A percentile compares a stretch with the other conserved stretches of the same genome.
Evolutionary conservation across 2,888 invertebrate genomes (phyloP).

Genomic region (Drosophila buzzatii): DNA sequence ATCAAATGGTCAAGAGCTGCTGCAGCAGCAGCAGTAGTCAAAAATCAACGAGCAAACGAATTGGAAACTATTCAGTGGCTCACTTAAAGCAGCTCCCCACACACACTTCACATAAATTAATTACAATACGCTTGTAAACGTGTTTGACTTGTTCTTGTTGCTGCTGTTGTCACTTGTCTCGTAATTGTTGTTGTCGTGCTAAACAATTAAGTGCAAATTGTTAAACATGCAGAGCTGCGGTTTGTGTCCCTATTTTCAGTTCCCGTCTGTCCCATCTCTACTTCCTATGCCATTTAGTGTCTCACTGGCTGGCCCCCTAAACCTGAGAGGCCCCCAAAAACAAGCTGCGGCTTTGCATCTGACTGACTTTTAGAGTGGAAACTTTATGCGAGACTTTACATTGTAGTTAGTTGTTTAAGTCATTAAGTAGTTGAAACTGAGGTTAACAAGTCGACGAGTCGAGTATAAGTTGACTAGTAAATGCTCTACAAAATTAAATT

Average conservation of each 20-base stretch:
- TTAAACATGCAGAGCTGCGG: slow-evolving; percentile 60
- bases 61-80: slow-evolving; percentile 20
- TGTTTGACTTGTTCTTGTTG: slow-evolving; percentile 37
- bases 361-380: slow-evolving; percentile 29
- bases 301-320: slow-evolving; percentile 4
- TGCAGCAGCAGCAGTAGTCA: neutral
- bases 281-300: neutral
- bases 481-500: neutral
- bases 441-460: neutral
- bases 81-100: slow-evolving; percentile 31
- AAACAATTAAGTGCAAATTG: slow-evolving; percentile 67
- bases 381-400: slow-evolving; percentile 19
- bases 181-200: slow-evolving; percentile 46
- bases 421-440: slow-evolving; percentile 24
- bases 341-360: slow-evolving; percentile 50
- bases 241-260: slow-evolving; percentile 22
- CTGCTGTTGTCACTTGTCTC: slow-evolving; percentile 28
- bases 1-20: slow-evolving; percentile 20
- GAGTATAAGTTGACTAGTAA: neutral
- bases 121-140: slow-evolving; percentile 65
- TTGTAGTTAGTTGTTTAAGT: slow-evolving; percentile 20
- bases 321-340: slow-evolving; percentile 15
- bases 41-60: slow-evolving; percentile 19
- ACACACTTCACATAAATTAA: slow-evolving; percentile 72
- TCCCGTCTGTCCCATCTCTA: neutral